Evolutionary conservation across 2,113 vertebrate genomes (phyloP).

Genomic region (Argyrosomus japonicus): DNA sequence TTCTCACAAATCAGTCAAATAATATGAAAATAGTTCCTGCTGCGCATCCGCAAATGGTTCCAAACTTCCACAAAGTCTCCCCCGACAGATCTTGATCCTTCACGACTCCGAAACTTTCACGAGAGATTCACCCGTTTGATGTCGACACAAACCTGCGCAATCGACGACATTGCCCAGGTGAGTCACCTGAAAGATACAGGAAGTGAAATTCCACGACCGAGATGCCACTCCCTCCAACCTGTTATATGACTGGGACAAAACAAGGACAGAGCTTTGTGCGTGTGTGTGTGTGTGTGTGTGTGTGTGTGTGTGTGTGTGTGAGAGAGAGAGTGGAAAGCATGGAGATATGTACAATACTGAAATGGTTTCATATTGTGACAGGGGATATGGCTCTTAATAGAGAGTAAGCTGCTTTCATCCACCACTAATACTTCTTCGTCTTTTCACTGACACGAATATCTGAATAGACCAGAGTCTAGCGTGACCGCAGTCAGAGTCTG

Average conservation of each 20-base stretch:
- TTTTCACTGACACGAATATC: background rate
- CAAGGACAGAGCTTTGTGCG: background rate
- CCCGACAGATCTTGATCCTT: background rate
- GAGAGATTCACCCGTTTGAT: constrained; percentile 3
- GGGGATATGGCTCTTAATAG: background rate
- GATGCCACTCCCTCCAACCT: constrained; percentile 64
- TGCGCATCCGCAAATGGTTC: rapidly evolving
- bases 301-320: background rate
- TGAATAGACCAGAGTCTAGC: background rate
- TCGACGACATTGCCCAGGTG: constrained; percentile 56
- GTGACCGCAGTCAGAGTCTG: too few relatives aligned
- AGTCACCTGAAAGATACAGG: constrained; percentile 82
- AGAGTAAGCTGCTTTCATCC: background rate
- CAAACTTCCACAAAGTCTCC: background rate
- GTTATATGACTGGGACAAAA: constrained; percentile 1
- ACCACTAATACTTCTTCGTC: background rate
- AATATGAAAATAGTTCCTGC: background rate
- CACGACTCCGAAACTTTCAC: background rate
- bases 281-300: background rate
- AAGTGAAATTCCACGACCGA: constrained; percentile 83
- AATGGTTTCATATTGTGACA: background rate
- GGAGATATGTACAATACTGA: too few relatives aligned
- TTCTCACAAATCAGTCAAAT: background rate
- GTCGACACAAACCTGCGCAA: background rate
- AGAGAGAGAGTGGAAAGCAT: background rate